Percentiles rank a stretch among this genome's conserved stretches.
These are phyloP conservation scores for Noctua comes DNA, from an alignment of 2,888 invertebrate genomes.

Conservation along the genomic window DNA sequence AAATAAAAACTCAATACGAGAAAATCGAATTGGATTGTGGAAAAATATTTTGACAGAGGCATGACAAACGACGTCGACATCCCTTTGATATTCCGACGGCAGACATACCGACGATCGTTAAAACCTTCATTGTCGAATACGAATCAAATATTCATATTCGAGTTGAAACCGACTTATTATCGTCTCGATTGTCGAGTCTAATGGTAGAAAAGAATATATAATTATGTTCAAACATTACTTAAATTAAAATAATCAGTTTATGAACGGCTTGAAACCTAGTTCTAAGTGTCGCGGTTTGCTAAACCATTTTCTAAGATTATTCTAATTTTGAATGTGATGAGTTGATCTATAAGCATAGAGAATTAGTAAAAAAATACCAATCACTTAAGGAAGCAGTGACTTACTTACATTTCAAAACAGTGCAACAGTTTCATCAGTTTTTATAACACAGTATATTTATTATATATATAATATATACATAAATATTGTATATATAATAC, in stretches of 20 bases:
- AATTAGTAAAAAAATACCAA: neutral
- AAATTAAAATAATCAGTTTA: neutral
- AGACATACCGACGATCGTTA: slow-evolving; percentile 29
- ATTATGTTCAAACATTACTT: neutral
- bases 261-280: neutral
- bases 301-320: neutral
- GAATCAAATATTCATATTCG: slow-evolving; percentile 51
- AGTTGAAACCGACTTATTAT: slow-evolving; percentile 23
- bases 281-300: neutral
- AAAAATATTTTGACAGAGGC: slow-evolving; percentile 37
- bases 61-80: slow-evolving; percentile 36
- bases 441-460: neutral
- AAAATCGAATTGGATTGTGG: slow-evolving; percentile 37
- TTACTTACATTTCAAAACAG: neutral
- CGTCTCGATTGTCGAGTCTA: neutral
- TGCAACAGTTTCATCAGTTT: neutral
- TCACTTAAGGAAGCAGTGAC: neutral
- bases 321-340: neutral
- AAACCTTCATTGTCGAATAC: slow-evolving; percentile 30
- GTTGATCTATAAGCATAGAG: neutral
- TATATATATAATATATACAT: too few relatives aligned
- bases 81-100: slow-evolving; percentile 34
- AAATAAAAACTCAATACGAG: slow-evolving; percentile 25
- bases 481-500: too few relatives aligned
- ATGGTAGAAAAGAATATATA: neutral